Conservation (phyloP, 2,797 vertebrate genomes). For the Coccyzus lansbergi region DNA sequence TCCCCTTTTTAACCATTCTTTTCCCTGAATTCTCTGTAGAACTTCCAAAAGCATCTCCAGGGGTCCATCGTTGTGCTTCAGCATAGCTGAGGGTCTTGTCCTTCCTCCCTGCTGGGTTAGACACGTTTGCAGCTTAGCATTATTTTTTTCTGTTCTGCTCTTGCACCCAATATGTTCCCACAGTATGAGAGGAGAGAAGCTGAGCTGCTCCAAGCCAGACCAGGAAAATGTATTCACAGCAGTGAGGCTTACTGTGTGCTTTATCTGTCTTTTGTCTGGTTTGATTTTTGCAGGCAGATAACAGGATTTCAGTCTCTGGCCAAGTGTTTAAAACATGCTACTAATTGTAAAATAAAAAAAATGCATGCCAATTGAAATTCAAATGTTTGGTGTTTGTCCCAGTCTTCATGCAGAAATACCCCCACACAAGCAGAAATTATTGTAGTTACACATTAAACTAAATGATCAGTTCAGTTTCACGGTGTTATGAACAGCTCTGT, state of each 20-base stretch:
- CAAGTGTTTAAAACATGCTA: background rate
- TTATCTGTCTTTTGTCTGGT: background rate
- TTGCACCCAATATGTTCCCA: background rate
- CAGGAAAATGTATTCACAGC: background rate
- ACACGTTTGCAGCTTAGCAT: background rate
- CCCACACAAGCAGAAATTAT: background rate
- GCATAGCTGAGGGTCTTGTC: background rate
- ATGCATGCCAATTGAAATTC: background rate
- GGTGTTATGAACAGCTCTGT: background rate
- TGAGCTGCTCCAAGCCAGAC: background rate
- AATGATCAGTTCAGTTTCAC: background rate
- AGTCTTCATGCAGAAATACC: background rate
- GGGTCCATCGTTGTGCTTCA: background rate
- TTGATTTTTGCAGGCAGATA: background rate
- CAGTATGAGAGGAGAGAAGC: background rate
- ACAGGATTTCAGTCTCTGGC: background rate
- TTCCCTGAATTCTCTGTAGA: background rate
- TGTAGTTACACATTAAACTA: conserved; percentile 52
- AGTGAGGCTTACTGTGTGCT: background rate
- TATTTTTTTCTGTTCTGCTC: background rate
- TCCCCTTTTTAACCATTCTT: background rate
- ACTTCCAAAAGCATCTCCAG: background rate
- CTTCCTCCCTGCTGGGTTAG: background rate
- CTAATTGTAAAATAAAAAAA: background rate
- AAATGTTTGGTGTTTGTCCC: background rate